Evolutionary conservation across 2,888 invertebrate genomes (phyloP).

Genomic region (Epirrita christyi): DNA sequence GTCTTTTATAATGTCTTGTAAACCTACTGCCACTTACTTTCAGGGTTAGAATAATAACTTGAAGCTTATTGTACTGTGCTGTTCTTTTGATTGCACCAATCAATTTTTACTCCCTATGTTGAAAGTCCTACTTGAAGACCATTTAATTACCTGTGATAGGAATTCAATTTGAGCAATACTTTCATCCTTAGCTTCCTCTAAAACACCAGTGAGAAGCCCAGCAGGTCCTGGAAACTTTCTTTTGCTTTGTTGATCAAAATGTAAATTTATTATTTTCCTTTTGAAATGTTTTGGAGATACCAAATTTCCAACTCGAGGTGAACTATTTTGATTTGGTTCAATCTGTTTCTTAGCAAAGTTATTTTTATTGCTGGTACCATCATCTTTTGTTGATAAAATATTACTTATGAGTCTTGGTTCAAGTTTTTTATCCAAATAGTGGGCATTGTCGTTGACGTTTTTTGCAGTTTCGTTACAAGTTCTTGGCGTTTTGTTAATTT

Average conservation of each 20-base stretch:
- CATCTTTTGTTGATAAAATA: not conserved
- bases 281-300: conserved; percentile 65
- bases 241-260: conserved; percentile 72
- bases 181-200: conserved; percentile 66
- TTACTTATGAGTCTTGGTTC: not conserved
- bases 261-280: conserved; percentile 70
- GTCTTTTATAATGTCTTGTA: too few relatives aligned
- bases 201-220: conserved; percentile 65
- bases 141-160: conserved; percentile 67
- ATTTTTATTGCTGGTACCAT: not conserved
- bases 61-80: too few relatives aligned
- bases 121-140: not conserved
- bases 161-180: conserved; percentile 68
- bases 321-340: conserved; percentile 5
- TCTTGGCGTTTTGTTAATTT: not conserved
- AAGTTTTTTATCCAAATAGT: not conserved
- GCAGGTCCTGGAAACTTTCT: conserved; percentile 80
- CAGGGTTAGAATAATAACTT: too few relatives aligned
- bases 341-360: not conserved
- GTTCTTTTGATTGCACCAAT: too few relatives aligned
- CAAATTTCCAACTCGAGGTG: conserved; percentile 15
- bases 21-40: too few relatives aligned
- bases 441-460: not conserved
- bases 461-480: not conserved
- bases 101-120: too few relatives aligned